Percentiles rank a stretch among this genome's conserved stretches.
phyloP scores from a whole-genome alignment of 2,113 vertebrate species.

The Lepisosteus oculatus region DNA sequence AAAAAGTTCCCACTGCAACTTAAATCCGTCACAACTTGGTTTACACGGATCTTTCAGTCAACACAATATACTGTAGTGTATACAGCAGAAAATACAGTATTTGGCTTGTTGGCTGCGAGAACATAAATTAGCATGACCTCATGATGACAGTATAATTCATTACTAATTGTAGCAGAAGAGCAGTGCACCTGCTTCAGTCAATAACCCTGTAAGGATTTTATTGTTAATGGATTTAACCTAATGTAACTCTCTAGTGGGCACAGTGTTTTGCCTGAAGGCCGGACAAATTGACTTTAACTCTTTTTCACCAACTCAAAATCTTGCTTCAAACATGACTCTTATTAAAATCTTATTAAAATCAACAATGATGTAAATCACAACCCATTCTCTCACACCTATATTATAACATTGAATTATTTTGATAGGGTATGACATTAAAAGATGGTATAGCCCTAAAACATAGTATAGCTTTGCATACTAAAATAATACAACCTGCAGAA shows the following conservation, averaged over 20 bases:
- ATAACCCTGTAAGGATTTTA: constrained; percentile 7
- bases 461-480: too few species aligned
- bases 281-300: too few species aligned
- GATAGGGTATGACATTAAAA: too few species aligned
- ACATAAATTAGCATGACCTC: constrained; percentile 1
- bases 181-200: constrained; percentile 21
- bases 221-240: constrained; percentile 8
- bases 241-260: neutral
- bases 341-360: too few species aligned
- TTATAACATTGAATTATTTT: too few species aligned
- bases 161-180: constrained; percentile 17
- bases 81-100: neutral
- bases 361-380: too few species aligned
- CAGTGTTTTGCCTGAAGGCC: neutral
- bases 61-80: constrained; percentile 1
- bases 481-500: too few species aligned
- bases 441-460: too few species aligned
- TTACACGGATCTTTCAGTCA: neutral
- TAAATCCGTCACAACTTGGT: neutral
- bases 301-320: too few species aligned
- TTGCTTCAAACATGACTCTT: too few species aligned
- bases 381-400: too few species aligned
- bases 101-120: neutral
- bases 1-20: neutral
- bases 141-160: neutral